Evolutionary conservation across 35 echinoderm and acorn worm species (phyloP).

Genomic region (Heliocidaris erythrogramma): DNA sequence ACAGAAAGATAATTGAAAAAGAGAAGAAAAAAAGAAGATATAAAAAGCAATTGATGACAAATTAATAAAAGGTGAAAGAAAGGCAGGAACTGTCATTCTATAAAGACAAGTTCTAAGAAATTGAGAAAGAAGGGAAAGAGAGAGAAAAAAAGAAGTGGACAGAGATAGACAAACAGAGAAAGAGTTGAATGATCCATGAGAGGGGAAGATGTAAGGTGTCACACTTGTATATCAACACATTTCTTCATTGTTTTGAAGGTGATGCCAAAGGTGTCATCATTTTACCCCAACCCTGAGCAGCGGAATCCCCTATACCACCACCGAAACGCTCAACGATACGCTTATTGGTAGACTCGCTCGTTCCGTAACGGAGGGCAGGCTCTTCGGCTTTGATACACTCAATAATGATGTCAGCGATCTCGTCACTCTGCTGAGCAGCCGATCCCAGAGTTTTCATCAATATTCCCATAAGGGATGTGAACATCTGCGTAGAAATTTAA

Average conservation of each 20-base stretch:
- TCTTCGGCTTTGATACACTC: background rate
- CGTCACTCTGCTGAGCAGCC: background rate
- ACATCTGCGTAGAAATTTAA: background rate
- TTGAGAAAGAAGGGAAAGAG: background rate
- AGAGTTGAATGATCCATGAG: background rate
- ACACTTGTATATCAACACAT: background rate
- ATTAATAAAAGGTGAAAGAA: too few species aligned
- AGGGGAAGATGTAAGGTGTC: background rate
- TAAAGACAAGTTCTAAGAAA: background rate
- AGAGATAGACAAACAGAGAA: too few species aligned
- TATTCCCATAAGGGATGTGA: background rate
- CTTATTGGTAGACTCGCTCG: background rate
- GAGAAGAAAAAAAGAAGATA: too few species aligned
- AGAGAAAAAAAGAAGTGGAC: background rate
- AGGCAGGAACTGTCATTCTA: too few species aligned
- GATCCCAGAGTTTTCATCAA: background rate
- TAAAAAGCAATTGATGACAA: too few species aligned
- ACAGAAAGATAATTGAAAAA: too few species aligned
- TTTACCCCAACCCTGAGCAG: background rate
- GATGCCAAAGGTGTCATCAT: background rate
- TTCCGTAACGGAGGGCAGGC: background rate
- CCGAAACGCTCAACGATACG: background rate
- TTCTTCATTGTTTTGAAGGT: background rate
- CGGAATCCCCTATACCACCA: background rate
- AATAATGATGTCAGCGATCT: background rate